phyloP scores from a whole-genome alignment of 2,888 invertebrate genomes.

The Cremastinae sp. region DNA sequence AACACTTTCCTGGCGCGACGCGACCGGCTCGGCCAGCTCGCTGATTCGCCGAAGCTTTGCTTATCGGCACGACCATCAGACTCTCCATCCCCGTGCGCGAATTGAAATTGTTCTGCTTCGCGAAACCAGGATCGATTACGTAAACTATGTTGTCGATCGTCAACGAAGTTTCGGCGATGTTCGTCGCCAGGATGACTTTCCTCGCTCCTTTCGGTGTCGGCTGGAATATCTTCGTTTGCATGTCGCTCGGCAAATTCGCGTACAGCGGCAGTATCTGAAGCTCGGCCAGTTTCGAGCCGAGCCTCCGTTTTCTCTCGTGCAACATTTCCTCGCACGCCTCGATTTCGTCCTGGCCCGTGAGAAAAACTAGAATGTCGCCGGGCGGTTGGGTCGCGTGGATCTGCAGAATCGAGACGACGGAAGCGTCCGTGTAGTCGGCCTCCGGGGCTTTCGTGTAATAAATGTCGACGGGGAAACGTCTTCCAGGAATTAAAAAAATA shows the following conservation, averaged over 20 bases:
- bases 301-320: slow-evolving; percentile 93
- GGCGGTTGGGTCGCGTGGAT: slow-evolving; percentile 98
- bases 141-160: slow-evolving; percentile 99
- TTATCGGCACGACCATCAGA: slow-evolving; percentile 98
- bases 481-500: slow-evolving; percentile 98
- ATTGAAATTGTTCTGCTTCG: slow-evolving; percentile 99
- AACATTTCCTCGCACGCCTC: slow-evolving; percentile 94
- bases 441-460: slow-evolving; percentile 99
- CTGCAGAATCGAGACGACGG: slow-evolving; percentile 98
- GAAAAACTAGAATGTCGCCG: slow-evolving; percentile 97
- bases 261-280: slow-evolving; percentile 97
- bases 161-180: slow-evolving; percentile 99
- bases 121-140: slow-evolving; percentile 99
- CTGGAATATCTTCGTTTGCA: slow-evolving; percentile 99
- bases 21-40: slow-evolving; percentile 96
- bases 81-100: slow-evolving; percentile 99
- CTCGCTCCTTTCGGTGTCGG: slow-evolving; percentile 98
- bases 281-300: slow-evolving; percentile 97
- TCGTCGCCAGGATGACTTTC: slow-evolving; percentile 98
- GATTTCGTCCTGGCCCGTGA: slow-evolving; percentile 95
- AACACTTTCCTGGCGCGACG: slow-evolving; percentile 98
- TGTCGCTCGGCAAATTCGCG: slow-evolving; percentile 98
- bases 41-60: slow-evolving; percentile 98
- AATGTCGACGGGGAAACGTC: slow-evolving; percentile 98
- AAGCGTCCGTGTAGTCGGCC: slow-evolving; percentile 98